Evolutionary conservation across 2,888 invertebrate genomes (phyloP), one percentile per base, ranked within the genome.

Genomic region (Torymus auratus): DNA sequence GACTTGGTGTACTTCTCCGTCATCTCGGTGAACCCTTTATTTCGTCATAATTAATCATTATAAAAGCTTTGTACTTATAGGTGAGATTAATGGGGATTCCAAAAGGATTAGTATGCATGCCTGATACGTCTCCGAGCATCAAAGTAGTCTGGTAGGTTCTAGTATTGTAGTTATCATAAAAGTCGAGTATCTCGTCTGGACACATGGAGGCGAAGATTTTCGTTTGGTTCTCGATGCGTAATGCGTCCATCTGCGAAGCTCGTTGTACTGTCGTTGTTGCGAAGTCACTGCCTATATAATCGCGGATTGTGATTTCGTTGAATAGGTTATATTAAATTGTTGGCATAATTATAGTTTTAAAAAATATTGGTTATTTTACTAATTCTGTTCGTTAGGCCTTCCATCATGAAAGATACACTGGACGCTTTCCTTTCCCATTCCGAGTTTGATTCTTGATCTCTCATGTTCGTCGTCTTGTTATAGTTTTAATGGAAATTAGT

Each of bases 1-100:
- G 92, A 91, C 85, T 93, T 92, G 23, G 94, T 94, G 86, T 94
- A 95, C 77, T 92, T 93, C 87, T 95, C 94, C 76, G 94, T 93
- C 10, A 94, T 90, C 17, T 94, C 93, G 0, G 94, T 94, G 85
- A 94, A 94, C 62, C 94, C 94, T 94, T 85, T 1, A 83, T 84
- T 41, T 12, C 67, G n/a, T 17, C 41, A 68, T 58, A 5, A 67
- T 28, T 15, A 56, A 5, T 41, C 58, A 50, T 28, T 69, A 69
- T 56, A 15, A 28, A 70, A 13, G 13, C 0, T 65, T 65, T 10
- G 56, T 64, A 50, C n/a, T n/a, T 55, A 15, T 17, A 68, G 0
- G 12, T 1, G n/a, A 15, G 0, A 10, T 60, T 20, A 17, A 60
- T 20, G 20, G 20, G 12, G 20, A 12, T 60, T 17, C 5, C 11